Percentiles rank a stretch among this genome's conserved stretches.
phyloP scores from a whole-genome alignment of 2,888 invertebrate species.

The Trachelus tabidus region DNA sequence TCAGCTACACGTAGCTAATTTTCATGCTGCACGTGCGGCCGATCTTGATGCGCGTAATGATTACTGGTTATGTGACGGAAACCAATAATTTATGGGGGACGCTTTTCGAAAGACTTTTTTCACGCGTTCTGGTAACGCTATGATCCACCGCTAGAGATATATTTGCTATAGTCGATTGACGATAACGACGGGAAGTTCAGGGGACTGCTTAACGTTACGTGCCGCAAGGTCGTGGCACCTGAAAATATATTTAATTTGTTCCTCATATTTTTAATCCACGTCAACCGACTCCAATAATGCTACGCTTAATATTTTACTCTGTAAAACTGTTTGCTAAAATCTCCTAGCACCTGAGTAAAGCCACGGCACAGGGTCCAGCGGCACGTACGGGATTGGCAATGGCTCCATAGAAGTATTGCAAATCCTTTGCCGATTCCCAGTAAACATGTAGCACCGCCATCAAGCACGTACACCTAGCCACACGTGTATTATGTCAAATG shows the following conservation, averaged over 20 bases:
- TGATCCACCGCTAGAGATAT: not conserved
- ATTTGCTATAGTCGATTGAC: not conserved
- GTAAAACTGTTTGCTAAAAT: conserved; percentile 26
- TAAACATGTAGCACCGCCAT: not conserved
- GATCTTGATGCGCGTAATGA: not conserved
- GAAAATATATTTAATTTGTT: not conserved
- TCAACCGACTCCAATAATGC: not conserved
- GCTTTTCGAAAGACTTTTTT: too few species aligned
- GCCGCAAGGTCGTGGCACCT: not conserved
- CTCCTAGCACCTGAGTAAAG: conserved; percentile 29
- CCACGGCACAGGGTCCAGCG: not conserved
- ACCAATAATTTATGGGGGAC: not conserved
- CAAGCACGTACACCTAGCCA: not conserved
- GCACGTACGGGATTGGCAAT: not conserved
- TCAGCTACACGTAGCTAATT: not conserved
- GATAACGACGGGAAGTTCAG: not conserved
- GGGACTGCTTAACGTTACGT: not conserved
- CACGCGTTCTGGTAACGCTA: not conserved
- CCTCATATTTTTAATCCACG: not conserved
- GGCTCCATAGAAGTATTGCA: not conserved
- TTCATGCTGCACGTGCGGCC: not conserved
- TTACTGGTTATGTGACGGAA: not conserved
- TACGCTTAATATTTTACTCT: not conserved
- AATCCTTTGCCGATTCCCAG: not conserved
- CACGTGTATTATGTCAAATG: not conserved